These are phyloP conservation scores for Stramonita haemastoma DNA, from an alignment of 2,888 invertebrate genomes.

Conservation along the genomic window DNA sequence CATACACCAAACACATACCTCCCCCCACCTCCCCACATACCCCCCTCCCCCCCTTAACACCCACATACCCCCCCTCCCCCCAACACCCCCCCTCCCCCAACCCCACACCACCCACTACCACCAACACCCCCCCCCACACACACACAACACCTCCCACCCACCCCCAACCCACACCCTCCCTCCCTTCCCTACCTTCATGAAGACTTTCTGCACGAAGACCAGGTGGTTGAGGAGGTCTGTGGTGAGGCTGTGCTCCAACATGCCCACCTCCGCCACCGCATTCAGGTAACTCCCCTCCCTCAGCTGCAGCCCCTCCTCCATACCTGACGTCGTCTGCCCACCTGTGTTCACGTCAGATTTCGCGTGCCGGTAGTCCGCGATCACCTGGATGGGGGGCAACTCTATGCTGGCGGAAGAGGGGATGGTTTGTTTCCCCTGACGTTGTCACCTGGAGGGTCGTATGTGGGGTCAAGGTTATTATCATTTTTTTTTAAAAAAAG, in stretches of 20 bases:
- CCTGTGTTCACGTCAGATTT: slow-evolving; percentile 54
- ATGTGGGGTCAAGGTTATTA: not conserved
- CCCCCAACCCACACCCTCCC: not conserved
- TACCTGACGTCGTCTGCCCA: slow-evolving; percentile 42
- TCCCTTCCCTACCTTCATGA: slow-evolving; percentile 93
- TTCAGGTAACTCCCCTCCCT: slow-evolving; percentile 93
- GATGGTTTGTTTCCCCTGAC: slow-evolving; percentile 67
- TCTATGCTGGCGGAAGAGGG: slow-evolving; percentile 89
- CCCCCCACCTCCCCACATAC: no score
- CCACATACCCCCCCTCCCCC: no score
- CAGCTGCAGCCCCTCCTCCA: slow-evolving; percentile 88
- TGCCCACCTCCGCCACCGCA: slow-evolving; percentile 94
- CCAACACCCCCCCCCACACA: not conserved
- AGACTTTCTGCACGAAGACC: slow-evolving; percentile 98
- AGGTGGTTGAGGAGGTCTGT: slow-evolving; percentile 98
- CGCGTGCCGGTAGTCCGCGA: slow-evolving; percentile 79
- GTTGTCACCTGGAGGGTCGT: slow-evolving; percentile 23
- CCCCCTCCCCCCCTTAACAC: no score
- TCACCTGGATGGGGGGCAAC: slow-evolving; percentile 91
- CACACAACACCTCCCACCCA: not conserved
- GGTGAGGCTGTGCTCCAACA: slow-evolving; percentile 96
- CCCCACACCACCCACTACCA: not conserved
- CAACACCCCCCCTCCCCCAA: no score
- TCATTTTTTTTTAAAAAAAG: no score
- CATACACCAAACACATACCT: not conserved